Base-by-base conservation (phyloP, 2,797 vertebrate species). In the Notolepis coatsorum region DNA sequence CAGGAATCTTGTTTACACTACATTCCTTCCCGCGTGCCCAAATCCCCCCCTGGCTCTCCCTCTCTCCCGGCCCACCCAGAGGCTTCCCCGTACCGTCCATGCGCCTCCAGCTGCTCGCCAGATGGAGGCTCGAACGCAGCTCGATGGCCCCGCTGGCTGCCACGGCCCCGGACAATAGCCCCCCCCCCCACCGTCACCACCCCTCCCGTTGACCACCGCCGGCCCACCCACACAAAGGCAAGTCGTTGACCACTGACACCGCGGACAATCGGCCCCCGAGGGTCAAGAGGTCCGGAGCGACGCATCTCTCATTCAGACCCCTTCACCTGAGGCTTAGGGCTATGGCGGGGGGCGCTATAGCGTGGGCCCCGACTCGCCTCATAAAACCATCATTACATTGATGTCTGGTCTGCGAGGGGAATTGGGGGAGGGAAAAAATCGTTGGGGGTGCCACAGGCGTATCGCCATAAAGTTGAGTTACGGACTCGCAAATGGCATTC, bases 51-150 rank as follows among this genome's bases (percentile, higher is more conserved):
- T 20, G 52, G 33, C 64, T 65, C 10, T 5, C 9, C 25, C 10
- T 2, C 12, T 20, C 31, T 71, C 52, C 73, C 18, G 56, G 77
- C 60, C 75, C 60, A 78, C 56, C 20, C 62, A 35, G 31, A 28
- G 77, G n/a, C 85, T 62, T 78, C 78, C 58, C 76, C 51, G 39
- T 65, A 68, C 48, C 47, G 5, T 12, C 61, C 37, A 0, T 15
- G 42, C 48, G 67, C 70, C 71, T 65, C 78, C 85, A 93, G 92
- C 90, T 93, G 93, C 78, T 65, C 59, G 79, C 79, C 93, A 95
- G 89, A 93, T 91, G 94, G 87, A 87, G 65, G 77, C 43, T 62
- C 46, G 33, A 58, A 73, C 55, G 51, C 61, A 64, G 55, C 65
- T 73, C 39, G 21, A 78, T 78, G 76, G 71, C 73, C 39, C 66